Base-by-base conservation (phyloP, 64 coral and sea anemone species). In the Acropora yongei region DNA sequence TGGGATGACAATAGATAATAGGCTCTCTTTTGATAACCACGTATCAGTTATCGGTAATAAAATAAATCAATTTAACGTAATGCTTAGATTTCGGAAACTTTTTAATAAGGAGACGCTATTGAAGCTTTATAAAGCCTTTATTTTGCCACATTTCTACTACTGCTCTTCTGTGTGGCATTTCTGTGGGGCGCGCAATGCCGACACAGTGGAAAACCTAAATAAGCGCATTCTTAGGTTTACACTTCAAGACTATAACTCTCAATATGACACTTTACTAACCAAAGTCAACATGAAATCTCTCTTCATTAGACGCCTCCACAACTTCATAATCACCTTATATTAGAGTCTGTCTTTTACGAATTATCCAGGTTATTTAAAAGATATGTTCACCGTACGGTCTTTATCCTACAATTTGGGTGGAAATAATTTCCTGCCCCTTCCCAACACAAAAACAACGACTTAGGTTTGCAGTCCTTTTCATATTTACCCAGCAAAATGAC, bases 1-100 rank as follows among this genome's bases (percentile, higher is more conserved):
- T 79, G 87, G 87, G 41, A 89, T 89, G 87, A 89, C 48, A 77
- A 89, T 43, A 77, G 87, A 78, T 41, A 88, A 89, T 77, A 58
- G 44, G 49, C 87, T 89, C 58, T 77, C 58, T 68, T 89, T 78
- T 57, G 44, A 79, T 60, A 61, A 89, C 50, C 76, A 89, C 76
- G 4, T 89, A 44, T 79, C 87, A 67, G 44, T 30, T 30, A 30
- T 30, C 30, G 0, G 30, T 30, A 30, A 30, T 0, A 30, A 30
- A 30, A 30, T 30, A 30, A 30, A 30, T 30, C 30, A 30, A 30
- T 30, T 30, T 30, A 30, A 30, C 30, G 30, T 30, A 30, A 30
- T 30, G 30, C 30, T 30, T 30, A 30, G 30, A 30, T 30, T 30
- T 30, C 30, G 30, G 30, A 30, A 74, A 30, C 17, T 87, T 55